Conservation (phyloP, 2,888 invertebrate genomes). For the Caenorhabditis becei region DNA sequence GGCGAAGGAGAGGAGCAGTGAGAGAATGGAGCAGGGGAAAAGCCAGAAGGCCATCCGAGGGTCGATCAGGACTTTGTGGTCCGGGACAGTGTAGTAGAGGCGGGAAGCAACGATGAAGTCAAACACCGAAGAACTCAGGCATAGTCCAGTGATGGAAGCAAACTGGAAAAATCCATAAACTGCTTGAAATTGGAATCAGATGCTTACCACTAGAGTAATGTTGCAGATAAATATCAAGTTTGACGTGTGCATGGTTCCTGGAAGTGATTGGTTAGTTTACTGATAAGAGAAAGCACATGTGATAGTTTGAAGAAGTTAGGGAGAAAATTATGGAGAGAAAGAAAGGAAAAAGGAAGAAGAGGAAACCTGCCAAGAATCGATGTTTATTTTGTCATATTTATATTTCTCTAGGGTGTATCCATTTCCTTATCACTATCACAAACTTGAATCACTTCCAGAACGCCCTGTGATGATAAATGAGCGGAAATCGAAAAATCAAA, state of each 20-base stretch:
- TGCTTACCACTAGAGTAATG: conserved; percentile 49
- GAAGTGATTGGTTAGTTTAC: neutral
- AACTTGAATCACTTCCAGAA: neutral
- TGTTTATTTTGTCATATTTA: neutral
- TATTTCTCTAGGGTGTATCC: neutral
- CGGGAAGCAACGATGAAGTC: conserved; percentile 66
- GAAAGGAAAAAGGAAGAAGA: neutral
- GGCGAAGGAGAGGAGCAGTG: conserved; percentile 56
- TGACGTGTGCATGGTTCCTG: conserved; percentile 49
- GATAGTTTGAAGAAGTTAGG: no score
- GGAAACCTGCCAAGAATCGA: conserved; percentile 40
- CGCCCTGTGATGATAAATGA: neutral
- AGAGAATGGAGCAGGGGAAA: conserved; percentile 40
- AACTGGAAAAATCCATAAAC: conserved; percentile 33
- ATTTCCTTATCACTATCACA: conserved; percentile 27
- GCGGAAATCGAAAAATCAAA: neutral
- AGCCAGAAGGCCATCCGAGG: conserved; percentile 58
- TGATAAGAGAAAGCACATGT: neutral
- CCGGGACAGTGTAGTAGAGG: conserved; percentile 67
- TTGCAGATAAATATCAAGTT: conserved; percentile 55
- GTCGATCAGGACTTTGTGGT: conserved; percentile 61
- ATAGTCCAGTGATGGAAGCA: conserved; percentile 58
- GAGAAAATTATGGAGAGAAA: neutral
- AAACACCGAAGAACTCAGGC: conserved; percentile 65
- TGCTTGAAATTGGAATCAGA: neutral